Percentiles rank a stretch among this genome's conserved stretches.
These are phyloP conservation scores for Eueremaeus valkanovi DNA, from an alignment of 2,888 invertebrate species.

Conservation along the genomic window DNA sequence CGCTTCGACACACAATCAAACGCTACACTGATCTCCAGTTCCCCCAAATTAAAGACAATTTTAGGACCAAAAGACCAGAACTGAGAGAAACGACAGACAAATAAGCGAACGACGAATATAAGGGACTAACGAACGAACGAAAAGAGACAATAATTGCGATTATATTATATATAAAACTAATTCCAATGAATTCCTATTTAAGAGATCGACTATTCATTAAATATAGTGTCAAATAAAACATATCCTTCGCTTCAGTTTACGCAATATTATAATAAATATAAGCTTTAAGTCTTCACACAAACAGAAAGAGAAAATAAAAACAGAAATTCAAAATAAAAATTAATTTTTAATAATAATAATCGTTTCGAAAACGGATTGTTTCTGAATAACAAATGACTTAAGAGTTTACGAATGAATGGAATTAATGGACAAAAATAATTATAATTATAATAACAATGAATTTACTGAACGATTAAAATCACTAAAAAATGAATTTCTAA, in stretches of 20 bases:
- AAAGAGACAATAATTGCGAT: background rate
- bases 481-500: background rate
- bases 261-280: background rate
- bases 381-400: background rate
- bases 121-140: background rate
- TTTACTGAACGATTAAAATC: background rate
- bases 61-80: background rate
- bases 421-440: background rate
- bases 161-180: background rate
- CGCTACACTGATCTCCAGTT: conserved; percentile 31
- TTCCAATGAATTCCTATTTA: background rate
- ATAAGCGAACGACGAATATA: background rate
- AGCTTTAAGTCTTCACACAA: no score
- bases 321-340: background rate
- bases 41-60: conserved; percentile 28
- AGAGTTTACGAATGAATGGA: background rate
- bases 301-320: background rate
- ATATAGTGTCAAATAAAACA: background rate
- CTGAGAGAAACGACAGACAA: background rate
- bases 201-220: background rate
- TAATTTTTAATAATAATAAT: background rate
- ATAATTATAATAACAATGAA: conserved; percentile 23
- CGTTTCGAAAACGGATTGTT: background rate
- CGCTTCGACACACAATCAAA: conserved; percentile 34
- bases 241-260: background rate